Conservation (phyloP, 1,140 invertebrate species). For the Hyles euphorbiae region DNA sequence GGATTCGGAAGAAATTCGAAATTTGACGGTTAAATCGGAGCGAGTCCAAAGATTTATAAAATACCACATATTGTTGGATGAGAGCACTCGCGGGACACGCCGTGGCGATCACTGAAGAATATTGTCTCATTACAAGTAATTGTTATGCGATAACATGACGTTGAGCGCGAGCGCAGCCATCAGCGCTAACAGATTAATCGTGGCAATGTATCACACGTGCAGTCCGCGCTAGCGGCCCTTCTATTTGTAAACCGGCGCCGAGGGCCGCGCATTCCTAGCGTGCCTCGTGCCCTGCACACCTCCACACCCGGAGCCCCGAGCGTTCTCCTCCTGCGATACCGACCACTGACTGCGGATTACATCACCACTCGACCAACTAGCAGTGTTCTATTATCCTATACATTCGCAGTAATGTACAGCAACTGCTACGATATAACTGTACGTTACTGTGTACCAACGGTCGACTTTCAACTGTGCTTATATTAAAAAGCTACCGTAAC, state of each 20-base stretch:
- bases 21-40: too few species aligned
- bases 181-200: constrained; percentile 64
- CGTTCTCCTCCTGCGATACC: constrained; percentile 20
- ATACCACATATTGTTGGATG: too few species aligned
- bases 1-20: too few species aligned
- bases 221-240: constrained; percentile 66
- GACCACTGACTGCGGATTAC: constrained; percentile 28
- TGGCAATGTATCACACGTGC: constrained; percentile 66
- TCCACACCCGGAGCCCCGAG: constrained; percentile 27
- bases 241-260: constrained; percentile 73
- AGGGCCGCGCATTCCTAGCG: constrained; percentile 67
- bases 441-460: constrained; percentile 11
- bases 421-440: constrained; percentile 16
- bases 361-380: constrained; percentile 30
- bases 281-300: constrained; percentile 57
- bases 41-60: too few species aligned
- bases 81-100: constrained; percentile 11
- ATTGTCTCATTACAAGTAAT: constrained; percentile 33
- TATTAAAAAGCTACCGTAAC: constrained; percentile 51
- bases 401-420: constrained; percentile 39
- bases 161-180: constrained; percentile 45
- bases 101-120: constrained; percentile 11
- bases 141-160: constrained; percentile 31
- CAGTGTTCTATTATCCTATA: constrained; percentile 19
- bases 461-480: constrained; percentile 37